Conservation (phyloP, 2,888 invertebrate genomes). For the Campoplex capitator region DNA sequence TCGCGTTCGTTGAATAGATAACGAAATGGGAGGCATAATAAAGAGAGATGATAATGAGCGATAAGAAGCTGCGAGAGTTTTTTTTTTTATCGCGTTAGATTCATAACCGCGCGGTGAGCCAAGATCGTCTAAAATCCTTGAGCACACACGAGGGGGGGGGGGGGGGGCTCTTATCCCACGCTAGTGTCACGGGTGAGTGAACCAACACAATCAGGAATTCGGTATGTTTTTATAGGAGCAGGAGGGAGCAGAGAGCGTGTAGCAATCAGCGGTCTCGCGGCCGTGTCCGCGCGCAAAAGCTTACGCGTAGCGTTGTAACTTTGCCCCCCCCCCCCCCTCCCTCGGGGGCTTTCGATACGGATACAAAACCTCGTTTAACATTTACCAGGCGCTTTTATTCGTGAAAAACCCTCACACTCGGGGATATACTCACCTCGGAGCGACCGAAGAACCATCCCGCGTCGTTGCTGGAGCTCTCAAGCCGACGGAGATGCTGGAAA, state of each 20-base stretch:
- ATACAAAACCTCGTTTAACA: neutral
- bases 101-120: neutral
- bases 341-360: neutral
- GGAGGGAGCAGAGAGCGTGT: neutral
- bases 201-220: slow-evolving; percentile 58
- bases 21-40: neutral
- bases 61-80: neutral
- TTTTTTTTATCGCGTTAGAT: neutral
- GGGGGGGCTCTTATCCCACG: slow-evolving; percentile 61
- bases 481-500: neutral
- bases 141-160: slow-evolving; percentile 5
- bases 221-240: slow-evolving; percentile 15
- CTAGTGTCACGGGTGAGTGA: slow-evolving; percentile 63
- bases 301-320: neutral
- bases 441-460: neutral
- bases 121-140: slow-evolving; percentile 62
- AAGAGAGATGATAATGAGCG: neutral
- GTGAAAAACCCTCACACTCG: too few species aligned
- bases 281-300: neutral
- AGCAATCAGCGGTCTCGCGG: neutral
- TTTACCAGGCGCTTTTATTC: neutral
- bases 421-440: neutral
- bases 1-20: neutral
- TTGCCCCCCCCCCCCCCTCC: too few species aligned
- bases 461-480: slow-evolving; percentile 5